phyloP scores from a whole-genome alignment of 64 coral and sea anemone genomes.

The Dendronephthya gigantea region DNA sequence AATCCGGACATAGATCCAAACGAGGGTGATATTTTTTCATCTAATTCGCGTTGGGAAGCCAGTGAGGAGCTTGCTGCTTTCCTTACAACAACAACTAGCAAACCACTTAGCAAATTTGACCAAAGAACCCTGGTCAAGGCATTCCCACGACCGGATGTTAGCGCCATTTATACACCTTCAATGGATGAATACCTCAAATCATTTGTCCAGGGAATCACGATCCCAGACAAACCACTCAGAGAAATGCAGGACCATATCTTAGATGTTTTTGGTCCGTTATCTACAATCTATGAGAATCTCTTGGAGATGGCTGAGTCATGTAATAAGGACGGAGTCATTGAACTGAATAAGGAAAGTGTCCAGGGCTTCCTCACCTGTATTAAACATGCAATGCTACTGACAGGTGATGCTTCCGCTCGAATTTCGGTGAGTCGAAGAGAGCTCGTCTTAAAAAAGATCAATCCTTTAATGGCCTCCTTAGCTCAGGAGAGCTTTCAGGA shows the following conservation, averaged over 20 bases:
- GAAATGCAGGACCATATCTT: slow-evolving; percentile 44
- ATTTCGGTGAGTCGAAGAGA: slow-evolving; percentile 10
- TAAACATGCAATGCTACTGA: slow-evolving; percentile 24
- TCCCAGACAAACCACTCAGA: slow-evolving; percentile 20
- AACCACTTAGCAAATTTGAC: slow-evolving; percentile 32
- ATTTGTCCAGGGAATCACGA: slow-evolving; percentile 17
- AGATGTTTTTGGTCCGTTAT: slow-evolving; percentile 38
- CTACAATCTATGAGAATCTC: slow-evolving; percentile 50
- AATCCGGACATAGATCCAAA: not conserved
- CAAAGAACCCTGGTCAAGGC: slow-evolving; percentile 23
- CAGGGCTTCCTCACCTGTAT: slow-evolving; percentile 11
- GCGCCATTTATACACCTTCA: slow-evolving; percentile 18
- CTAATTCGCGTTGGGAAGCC: slow-evolving; percentile 46
- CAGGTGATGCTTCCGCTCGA: slow-evolving; percentile 16
- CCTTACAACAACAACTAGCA: not conserved
- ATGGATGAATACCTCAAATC: slow-evolving; percentile 35
- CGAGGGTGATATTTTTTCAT: not conserved
- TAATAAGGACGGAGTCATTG: slow-evolving; percentile 1
- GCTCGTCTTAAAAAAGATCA: slow-evolving; percentile 8
- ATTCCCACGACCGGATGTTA: slow-evolving; percentile 27
- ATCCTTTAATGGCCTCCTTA: not conserved
- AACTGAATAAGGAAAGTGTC: slow-evolving; percentile 29
- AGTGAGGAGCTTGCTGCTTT: slow-evolving; percentile 46
- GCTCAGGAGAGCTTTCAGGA: slow-evolving; percentile 12
- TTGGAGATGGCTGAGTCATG: slow-evolving; percentile 9